Conservation (phyloP, 2,797 vertebrate species). For the Periparus ater region DNA sequence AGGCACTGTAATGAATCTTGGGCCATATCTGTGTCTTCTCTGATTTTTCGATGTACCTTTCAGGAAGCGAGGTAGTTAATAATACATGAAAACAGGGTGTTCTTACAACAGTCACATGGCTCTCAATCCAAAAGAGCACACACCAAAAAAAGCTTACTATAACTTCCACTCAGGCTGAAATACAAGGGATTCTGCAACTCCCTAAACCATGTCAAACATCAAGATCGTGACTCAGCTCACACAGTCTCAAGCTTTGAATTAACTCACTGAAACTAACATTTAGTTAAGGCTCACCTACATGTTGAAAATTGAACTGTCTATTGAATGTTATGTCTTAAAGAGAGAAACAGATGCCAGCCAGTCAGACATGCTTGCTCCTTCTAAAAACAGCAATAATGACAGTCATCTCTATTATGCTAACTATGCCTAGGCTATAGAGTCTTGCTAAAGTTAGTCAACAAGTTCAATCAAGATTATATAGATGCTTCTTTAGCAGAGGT, state of each 20-base stretch:
- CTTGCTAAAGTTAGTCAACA: conserved; percentile 93
- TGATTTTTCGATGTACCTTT: conserved; percentile 98
- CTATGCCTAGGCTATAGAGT: conserved; percentile 84
- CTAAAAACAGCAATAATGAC: conserved; percentile 94
- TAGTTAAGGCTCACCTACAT: conserved; percentile 74
- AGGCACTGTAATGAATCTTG: conserved; percentile 98
- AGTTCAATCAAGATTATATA: conserved; percentile 79
- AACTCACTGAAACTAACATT: conserved; percentile 40
- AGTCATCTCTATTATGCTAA: conserved; percentile 89
- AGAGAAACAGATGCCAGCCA: conserved; percentile 82
- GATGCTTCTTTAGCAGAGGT: conserved; percentile 73
- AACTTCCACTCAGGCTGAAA: conserved; percentile 55
- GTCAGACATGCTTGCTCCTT: conserved; percentile 79
- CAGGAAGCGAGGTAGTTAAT: conserved; percentile 67
- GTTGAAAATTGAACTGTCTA: conserved; percentile 74
- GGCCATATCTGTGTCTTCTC: conserved; percentile 99
- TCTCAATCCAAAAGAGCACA: conserved; percentile 59
- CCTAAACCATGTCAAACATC: conserved; percentile 3
- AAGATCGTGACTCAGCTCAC: not conserved
- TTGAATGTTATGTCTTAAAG: conserved; percentile 73
- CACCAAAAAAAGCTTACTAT: conserved; percentile 62
- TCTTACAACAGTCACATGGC: conserved; percentile 71
- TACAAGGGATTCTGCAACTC: not conserved
- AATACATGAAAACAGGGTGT: conserved; percentile 70
- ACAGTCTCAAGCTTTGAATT: conserved; percentile 27